Base-by-base conservation (phyloP, 64 coral and sea anemone genomes). In the Pocillopora damicornis region DNA sequence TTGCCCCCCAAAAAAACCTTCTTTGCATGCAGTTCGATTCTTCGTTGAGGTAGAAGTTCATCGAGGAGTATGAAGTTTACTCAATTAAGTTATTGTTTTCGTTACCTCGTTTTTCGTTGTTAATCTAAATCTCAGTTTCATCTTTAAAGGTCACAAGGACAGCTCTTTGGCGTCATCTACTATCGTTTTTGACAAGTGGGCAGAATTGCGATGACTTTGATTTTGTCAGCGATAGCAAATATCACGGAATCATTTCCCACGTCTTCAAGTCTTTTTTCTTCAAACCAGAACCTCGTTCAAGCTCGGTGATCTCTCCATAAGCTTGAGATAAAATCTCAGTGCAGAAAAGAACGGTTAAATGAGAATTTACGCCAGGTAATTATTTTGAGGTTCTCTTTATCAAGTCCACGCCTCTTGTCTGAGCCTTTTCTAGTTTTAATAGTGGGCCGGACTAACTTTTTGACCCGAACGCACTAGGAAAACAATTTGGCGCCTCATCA, bases 41-140 rank as follows among this genome's bases (percentile, higher is more conserved):
- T 71, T 71, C 25, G 67, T 71, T 71, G 67, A 71, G 22, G 22
- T 71, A 9, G 67, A 71, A 23, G 67, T 71, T 25, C 67, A n/a
- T 72, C 81, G 65, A 57, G 81, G 72, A 38, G 59, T 4, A 11
- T 23, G 20, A 57, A 58, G 81, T 42, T 73, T 85, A 85, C 64
- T 45, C 65, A 85, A 85, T 57, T 68, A 65, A 58, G 69, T 51
- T 65, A 85, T 58, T 85, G 81, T 85, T 85, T 85, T 85, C 38
- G 45, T 85, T 72, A 85, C 81, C 64, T 83, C 62, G 63, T 83
- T 35, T 63, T 66, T 35, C 61, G 81, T 45, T 85, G 65, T 72
- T 85, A 85, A 85, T 85, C 81, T 65, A 85, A 85, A 85, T 85
- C 81, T 85, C 65, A 85, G 81, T 72, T 85, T 85, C 81, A 85